phyloP scores from a whole-genome alignment of 2,888 invertebrate genomes.

The Seira sanloemensis region DNA sequence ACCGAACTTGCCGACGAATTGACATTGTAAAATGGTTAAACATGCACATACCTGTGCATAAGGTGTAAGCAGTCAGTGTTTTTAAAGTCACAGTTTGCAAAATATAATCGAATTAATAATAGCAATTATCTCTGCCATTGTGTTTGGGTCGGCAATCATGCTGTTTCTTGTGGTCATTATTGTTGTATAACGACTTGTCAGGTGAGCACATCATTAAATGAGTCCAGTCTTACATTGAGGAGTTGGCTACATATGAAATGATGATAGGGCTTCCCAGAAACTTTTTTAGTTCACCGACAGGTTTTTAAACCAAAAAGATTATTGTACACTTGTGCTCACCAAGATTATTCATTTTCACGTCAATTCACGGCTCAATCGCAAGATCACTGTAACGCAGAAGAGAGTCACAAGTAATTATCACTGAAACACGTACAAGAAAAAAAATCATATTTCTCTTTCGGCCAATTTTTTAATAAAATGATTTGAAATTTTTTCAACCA shows the following conservation, averaged over 20 bases:
- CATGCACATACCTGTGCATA: not conserved
- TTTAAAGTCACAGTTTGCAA: slow-evolving; percentile 2
- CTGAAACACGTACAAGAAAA: too few relatives aligned
- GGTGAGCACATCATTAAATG: slow-evolving; percentile 52
- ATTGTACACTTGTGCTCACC: too few relatives aligned
- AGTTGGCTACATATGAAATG: not conserved
- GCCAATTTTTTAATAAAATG: too few relatives aligned
- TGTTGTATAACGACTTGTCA: slow-evolving; percentile 56
- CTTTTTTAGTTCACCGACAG: slow-evolving; percentile 29
- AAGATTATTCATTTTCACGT: too few relatives aligned
- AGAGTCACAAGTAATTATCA: too few relatives aligned
- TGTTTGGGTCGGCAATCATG: slow-evolving; percentile 23
- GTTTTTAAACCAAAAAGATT: slow-evolving; percentile 19
- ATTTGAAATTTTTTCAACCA: too few relatives aligned
- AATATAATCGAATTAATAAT: slow-evolving; percentile 58
- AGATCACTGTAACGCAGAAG: too few relatives aligned
- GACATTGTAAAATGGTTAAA: not conserved
- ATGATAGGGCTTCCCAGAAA: not conserved
- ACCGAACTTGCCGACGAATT: slow-evolving; percentile 8
- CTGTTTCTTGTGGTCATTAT: slow-evolving; percentile 43
- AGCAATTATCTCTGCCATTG: slow-evolving; percentile 56
- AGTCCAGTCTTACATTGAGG: slow-evolving; percentile 45
- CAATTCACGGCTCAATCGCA: too few relatives aligned
- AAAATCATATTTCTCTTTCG: too few relatives aligned
- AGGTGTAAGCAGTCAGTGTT: not conserved